Evolutionary conservation across 2,797 vertebrate genomes (phyloP), one percentile per base, ranked within the genome.

Genomic region (Cephalopachus bancanus): DNA sequence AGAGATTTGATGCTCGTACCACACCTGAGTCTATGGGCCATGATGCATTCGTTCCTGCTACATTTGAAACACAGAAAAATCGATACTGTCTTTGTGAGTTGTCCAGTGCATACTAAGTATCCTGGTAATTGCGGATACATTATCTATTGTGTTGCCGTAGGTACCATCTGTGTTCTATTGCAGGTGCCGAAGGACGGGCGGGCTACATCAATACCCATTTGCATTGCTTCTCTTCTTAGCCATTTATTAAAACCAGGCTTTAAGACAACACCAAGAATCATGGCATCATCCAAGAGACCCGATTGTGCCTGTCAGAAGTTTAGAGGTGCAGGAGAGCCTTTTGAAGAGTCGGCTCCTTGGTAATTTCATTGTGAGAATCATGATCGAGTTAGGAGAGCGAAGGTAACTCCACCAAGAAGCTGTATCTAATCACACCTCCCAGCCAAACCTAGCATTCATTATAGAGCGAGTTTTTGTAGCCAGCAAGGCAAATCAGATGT

Each of bases 241-340:
- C 49, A 64, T 69, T 74, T 62, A 53, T 72, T 81, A 57, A 69
- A 92, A 71, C 14, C 30, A 94, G 79, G 59, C 57, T 93, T 94
- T 79, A 30, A 86, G 80, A 78, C 33, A 51, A 80, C 62, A 71
- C 24, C 3, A 10, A 53, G 74, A 69, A 49, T 59, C 5, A 17
- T 4, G 7, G 10, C 22, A 4, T 37, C 28, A 51, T 51, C 30
- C 15, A n/a, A 65, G 83, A 7, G 74, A 53, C 78, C 20, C n/a
- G 51, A 37, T 2, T 9, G 30, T 4, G 28, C 2, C 0, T 0
- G 0, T 30, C 37, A 17, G 26, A 90, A 62, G 57, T 59, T 78
- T 16, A 85, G 69, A 49, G 14, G 15, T 74, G 10, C 24, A 62
- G 89, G 57, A 37, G 16, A 78, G 44, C 8, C 64, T 92, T 51